Percentiles rank a stretch among this genome's conserved stretches.
Evolutionary conservation across 2,113 vertebrate species (phyloP).

Genomic region (Hemichromis elongatus): DNA sequence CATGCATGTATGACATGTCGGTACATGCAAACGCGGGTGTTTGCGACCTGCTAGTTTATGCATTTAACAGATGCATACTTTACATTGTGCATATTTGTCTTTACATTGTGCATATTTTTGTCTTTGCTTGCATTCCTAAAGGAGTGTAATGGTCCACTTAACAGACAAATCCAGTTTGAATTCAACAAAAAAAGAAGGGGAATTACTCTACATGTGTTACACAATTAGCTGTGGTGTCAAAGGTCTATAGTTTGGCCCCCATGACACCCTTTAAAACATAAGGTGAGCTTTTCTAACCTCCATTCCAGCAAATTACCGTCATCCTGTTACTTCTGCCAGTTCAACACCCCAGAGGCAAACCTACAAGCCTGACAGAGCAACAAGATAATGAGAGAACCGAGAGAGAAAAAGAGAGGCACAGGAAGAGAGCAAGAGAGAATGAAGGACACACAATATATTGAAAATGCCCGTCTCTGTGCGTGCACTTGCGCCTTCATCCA

Average conservation of each 20-base stretch:
- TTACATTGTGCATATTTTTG: too few species aligned
- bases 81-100: not conserved
- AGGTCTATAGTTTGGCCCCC: not conserved
- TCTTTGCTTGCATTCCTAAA: not conserved
- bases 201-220: not conserved
- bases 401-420: not conserved
- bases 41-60: not conserved
- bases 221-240: conserved; percentile 10
- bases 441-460: not conserved
- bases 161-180: not conserved
- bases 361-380: conserved; percentile 42
- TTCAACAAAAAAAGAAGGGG: not conserved
- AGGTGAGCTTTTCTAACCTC: conserved; percentile 27
- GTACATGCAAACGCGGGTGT: not conserved
- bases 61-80: not conserved
- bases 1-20: conserved; percentile 6
- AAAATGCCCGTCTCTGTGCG: not conserved
- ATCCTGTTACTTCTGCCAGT: conserved; percentile 43
- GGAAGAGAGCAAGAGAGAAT: not conserved
- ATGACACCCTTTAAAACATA: conserved; percentile 29
- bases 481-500: not conserved
- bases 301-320: conserved; percentile 56
- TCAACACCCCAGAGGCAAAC: conserved; percentile 41
- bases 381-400: conserved; percentile 42
- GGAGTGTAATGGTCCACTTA: not conserved